Evolutionary conservation across 1,140 invertebrate species (phyloP).

Genomic region (Cepaea nemoralis): DNA sequence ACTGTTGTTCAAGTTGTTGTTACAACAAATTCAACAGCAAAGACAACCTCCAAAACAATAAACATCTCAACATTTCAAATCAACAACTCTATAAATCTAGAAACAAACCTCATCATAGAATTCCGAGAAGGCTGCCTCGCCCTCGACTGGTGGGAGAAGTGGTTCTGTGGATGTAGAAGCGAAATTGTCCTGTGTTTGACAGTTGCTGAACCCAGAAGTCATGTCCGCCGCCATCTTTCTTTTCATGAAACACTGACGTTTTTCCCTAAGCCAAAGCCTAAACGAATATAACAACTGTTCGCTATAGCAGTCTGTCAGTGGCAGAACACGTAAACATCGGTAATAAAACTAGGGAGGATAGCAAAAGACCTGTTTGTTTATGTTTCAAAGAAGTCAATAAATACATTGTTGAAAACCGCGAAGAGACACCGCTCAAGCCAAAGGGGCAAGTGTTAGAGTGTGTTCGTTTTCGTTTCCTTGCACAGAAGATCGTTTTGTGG

Average conservation of each 20-base stretch:
- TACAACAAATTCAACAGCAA: too few species aligned
- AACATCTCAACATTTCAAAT: too few species aligned
- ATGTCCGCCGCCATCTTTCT: slow-evolving; percentile 38
- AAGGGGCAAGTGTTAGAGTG: not conserved
- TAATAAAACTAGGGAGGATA: too few species aligned
- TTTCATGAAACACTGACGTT: not conserved
- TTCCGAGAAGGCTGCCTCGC: slow-evolving; percentile 35
- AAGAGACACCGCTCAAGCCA: not conserved
- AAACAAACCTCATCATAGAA: slow-evolving; percentile 38
- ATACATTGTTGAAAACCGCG: not conserved
- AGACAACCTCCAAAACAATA: too few species aligned
- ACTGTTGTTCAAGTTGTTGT: too few species aligned
- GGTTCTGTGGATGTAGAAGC: not conserved
- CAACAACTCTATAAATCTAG: too few species aligned
- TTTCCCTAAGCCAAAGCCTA: too few species aligned
- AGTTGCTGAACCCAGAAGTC: slow-evolving; percentile 20
- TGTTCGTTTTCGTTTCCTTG: not conserved
- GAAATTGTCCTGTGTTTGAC: not conserved
- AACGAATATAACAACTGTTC: too few species aligned
- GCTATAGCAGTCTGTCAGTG: too few species aligned
- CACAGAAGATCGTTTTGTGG: not conserved
- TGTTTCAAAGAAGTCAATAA: too few species aligned
- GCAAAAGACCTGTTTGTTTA: too few species aligned
- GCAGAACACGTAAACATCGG: too few species aligned
- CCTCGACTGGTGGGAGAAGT: not conserved